These are phyloP conservation scores for Onchidella celtica DNA, from an alignment of 2,888 invertebrate genomes.

Conservation along the genomic window DNA sequence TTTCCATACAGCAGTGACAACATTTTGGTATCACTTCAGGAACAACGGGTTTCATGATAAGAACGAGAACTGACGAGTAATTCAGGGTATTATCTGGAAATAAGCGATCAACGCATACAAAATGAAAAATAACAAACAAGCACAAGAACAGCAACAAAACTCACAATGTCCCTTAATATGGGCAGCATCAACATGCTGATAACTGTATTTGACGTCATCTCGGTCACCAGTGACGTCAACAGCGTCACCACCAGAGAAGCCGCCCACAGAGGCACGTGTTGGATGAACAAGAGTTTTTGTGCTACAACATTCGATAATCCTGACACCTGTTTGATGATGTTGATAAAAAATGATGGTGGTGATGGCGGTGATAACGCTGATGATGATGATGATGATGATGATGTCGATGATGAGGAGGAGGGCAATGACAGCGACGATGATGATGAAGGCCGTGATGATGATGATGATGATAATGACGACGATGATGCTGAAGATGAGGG, in stretches of 20 bases:
- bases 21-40: too few relatives aligned
- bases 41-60: neutral
- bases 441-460: too few relatives aligned
- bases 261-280: slow-evolving; percentile 55
- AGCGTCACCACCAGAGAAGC: slow-evolving; percentile 56
- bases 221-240: slow-evolving; percentile 58
- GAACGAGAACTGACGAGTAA: neutral
- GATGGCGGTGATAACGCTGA: too few relatives aligned
- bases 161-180: slow-evolving; percentile 25
- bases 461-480: too few relatives aligned
- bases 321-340: slow-evolving; percentile 31
- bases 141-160: neutral
- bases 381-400: too few relatives aligned
- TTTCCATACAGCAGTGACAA: too few relatives aligned
- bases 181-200: slow-evolving; percentile 58
- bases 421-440: too few relatives aligned
- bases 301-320: slow-evolving; percentile 53
- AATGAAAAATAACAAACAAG: neutral
- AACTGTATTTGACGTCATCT: slow-evolving; percentile 61
- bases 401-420: too few relatives aligned
- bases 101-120: neutral
- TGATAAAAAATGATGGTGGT: too few relatives aligned
- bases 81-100: neutral
- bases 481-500: too few relatives aligned
- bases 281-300: slow-evolving; percentile 54